A percentile compares a stretch with the other conserved stretches of the same genome.
phyloP scores from a whole-genome alignment of 2,113 vertebrate species.

The Psettodes erumei region DNA sequence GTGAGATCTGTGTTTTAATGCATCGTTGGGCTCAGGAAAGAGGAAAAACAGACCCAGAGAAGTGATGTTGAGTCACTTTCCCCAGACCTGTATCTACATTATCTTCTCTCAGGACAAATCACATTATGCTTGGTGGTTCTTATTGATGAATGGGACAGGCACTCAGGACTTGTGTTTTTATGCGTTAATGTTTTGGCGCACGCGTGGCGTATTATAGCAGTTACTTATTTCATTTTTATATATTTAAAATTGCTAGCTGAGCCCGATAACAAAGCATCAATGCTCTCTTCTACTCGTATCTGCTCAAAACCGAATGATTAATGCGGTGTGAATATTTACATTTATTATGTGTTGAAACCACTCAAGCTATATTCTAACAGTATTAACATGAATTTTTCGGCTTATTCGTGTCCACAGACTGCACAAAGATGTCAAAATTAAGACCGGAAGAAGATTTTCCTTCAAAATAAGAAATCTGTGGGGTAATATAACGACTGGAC shows the following conservation, averaged over 20 bases:
- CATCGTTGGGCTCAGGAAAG: background rate
- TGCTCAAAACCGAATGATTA: too few relatives aligned
- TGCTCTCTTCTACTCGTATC: too few relatives aligned
- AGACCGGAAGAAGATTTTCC: background rate
- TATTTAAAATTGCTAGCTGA: too few relatives aligned
- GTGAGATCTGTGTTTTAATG: background rate
- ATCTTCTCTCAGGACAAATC: background rate
- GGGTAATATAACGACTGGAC: too few relatives aligned
- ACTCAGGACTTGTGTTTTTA: too few relatives aligned
- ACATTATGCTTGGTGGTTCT: background rate
- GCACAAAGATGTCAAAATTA: background rate
- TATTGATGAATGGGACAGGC: background rate
- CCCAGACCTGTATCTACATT: background rate
- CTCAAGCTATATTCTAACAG: background rate
- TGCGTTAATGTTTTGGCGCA: background rate
- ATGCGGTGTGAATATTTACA: background rate
- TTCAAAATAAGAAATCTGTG: slow-evolving; percentile 11
- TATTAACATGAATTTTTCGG: background rate
- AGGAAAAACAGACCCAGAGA: background rate
- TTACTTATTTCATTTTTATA: too few relatives aligned
- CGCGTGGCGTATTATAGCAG: background rate
- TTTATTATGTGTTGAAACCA: background rate
- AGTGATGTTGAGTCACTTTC: background rate
- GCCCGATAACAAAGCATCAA: too few relatives aligned
- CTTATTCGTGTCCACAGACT: background rate